Conservation (phyloP, 2,113 vertebrate species). For the Eidolon helvum region DNA sequence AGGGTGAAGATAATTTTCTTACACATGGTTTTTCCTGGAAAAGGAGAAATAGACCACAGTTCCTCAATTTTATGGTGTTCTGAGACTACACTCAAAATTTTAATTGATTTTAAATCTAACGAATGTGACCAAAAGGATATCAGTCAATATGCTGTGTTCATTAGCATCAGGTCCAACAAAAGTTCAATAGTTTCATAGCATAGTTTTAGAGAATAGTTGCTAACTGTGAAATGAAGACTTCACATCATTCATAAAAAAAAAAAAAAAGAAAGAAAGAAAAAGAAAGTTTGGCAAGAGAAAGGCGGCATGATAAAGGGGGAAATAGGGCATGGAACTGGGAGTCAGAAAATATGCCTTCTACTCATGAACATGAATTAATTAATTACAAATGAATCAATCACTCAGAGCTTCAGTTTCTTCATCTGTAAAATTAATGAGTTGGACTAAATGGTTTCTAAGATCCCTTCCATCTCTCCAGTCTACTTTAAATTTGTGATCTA, state of each 20-base stretch:
- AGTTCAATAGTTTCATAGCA: not conserved
- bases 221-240: not conserved
- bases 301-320: not conserved
- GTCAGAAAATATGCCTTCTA: not conserved
- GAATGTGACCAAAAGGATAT: not conserved
- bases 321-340: not conserved
- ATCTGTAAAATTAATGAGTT: not conserved
- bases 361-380: not conserved
- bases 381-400: not conserved
- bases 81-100: not conserved
- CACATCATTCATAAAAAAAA: not conserved
- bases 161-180: not conserved
- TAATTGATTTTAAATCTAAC: not conserved
- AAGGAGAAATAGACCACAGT: not conserved
- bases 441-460: not conserved
- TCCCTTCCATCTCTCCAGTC: not conserved
- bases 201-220: not conserved
- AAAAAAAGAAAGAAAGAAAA: no score
- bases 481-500: conserved; percentile 18
- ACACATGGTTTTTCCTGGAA: not conserved
- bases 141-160: not conserved
- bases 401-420: not conserved
- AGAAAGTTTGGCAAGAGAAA: not conserved
- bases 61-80: not conserved
- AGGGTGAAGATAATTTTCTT: not conserved